These are phyloP conservation scores for Phyllopteryx taeniolatus DNA, from an alignment of 2,113 vertebrate genomes.

Conservation along the genomic window DNA sequence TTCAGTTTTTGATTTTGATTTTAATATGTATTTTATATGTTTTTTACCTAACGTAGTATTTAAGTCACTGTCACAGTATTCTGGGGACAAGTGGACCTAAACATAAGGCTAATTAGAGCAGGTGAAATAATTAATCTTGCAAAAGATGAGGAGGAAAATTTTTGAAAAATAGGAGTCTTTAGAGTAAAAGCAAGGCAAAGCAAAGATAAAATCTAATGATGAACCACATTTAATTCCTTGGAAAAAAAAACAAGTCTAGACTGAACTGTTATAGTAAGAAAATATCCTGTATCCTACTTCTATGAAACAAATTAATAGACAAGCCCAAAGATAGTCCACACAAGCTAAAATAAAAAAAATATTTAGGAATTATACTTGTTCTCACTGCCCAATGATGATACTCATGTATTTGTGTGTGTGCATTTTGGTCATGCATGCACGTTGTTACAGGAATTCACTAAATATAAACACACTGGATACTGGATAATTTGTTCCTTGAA, in stretches of 20 bases:
- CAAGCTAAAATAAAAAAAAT: not conserved
- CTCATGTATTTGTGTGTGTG: not conserved
- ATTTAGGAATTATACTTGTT: not conserved
- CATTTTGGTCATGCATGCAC: not conserved
- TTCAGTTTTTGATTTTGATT: not conserved
- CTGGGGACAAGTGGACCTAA: not conserved
- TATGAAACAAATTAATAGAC: not conserved
- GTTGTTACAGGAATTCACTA: not conserved
- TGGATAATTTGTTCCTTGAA: no score
- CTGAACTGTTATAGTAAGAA: no score
- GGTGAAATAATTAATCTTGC: no score
- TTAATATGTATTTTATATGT: not conserved
- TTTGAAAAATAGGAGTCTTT: no score
- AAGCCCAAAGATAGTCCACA: not conserved
- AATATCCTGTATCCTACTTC: not conserved
- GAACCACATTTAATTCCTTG: no score
- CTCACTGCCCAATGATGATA: no score
- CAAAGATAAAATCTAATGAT: no score
- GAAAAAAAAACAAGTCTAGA: no score
- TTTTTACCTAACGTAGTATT: not conserved
- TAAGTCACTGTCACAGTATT: not conserved
- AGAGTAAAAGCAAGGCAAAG: no score
- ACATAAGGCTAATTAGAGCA: not conserved
- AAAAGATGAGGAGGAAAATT: no score
- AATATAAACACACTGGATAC: not conserved